Base-by-base conservation (phyloP, 2,797 vertebrate genomes). In the Lagorchestes hirsutus region DNA sequence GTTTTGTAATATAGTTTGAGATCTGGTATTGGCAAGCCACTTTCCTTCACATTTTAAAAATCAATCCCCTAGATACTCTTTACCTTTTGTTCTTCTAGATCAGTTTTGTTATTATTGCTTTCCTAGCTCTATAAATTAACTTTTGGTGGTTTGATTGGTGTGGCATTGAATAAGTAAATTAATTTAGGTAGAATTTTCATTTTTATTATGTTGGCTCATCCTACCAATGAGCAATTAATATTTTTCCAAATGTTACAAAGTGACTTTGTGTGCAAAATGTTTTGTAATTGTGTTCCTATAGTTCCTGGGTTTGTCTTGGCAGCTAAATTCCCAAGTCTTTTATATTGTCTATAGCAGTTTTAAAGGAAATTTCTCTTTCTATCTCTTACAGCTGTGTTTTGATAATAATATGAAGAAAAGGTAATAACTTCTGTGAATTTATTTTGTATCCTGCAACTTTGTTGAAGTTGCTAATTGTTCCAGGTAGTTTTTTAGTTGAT, bases 391-490 rank as follows among this genome's bases (percentile, higher is more conserved):
- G 11, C 11, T 40, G 34, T 14, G 14, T 5, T 74, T n/a, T 74
- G 14, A n/a, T 74, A 5, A 74, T 74, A 74, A 74, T 74, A n/a
- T 1, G 34, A n/a, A 74, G 62, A 74, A 74, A 74, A 18, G 34
- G 34, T 18, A 74, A 74, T n/a, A 14, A 8, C 5, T 18, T 67
- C n/a, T 18, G 62, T n/a, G 14, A 16, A 5, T n/a, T 93, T 50
- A 82, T 57, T 29, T 91, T 92, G 24, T 82, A 92, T 92, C 31
- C 40, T 92, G 18, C 9, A 82, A 55, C 28, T 22, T 91, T 31
- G 24, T 18, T n/a, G 62, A 55, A 52, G 52, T 52, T 12, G 50
- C 57, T 94, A 92, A 24, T 52, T 94, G 91, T 90, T 94, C 92
- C 12, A 91, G 34, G 14, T 50, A 22, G 14, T 62, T 74, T 62